Evolutionary conservation across 1,140 invertebrate species (phyloP).

Genomic region (Euura lappo): DNA sequence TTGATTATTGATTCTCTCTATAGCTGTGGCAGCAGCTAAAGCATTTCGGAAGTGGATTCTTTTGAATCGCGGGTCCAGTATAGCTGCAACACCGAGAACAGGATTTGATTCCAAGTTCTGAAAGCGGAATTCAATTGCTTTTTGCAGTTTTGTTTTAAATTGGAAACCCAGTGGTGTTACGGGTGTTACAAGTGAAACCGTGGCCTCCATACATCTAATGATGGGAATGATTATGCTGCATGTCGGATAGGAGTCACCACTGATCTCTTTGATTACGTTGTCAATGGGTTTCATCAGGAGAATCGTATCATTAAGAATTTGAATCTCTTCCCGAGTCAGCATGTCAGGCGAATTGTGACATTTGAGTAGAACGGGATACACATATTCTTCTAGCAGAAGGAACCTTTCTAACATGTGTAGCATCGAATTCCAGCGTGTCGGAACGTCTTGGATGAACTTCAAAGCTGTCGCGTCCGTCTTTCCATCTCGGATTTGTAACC

Average conservation of each 20-base stretch:
- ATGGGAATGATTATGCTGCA: slow-evolving; percentile 50
- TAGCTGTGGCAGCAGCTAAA: slow-evolving; percentile 33
- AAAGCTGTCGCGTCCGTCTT: neutral
- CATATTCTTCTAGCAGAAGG: slow-evolving; percentile 18
- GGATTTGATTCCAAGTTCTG: slow-evolving; percentile 32
- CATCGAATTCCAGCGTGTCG: neutral
- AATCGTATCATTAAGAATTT: slow-evolving; percentile 35
- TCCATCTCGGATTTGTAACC: neutral
- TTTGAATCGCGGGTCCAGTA: slow-evolving; percentile 36
- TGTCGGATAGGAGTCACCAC: slow-evolving; percentile 49
- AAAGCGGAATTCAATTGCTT: slow-evolving; percentile 38
- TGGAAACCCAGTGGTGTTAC: slow-evolving; percentile 28
- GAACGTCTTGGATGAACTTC: neutral
- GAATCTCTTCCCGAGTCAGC: slow-evolving; percentile 35
- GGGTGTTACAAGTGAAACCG: slow-evolving; percentile 34
- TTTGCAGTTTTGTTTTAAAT: slow-evolving; percentile 15
- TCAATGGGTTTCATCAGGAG: slow-evolving; percentile 44
- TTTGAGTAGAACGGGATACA: slow-evolving; percentile 42
- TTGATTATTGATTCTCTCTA: slow-evolving; percentile 27
- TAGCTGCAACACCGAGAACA: slow-evolving; percentile 22
- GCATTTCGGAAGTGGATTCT: slow-evolving; percentile 29
- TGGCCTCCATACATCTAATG: slow-evolving; percentile 45
- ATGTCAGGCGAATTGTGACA: slow-evolving; percentile 29
- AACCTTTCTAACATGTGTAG: slow-evolving; percentile 2
- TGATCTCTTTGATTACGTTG: slow-evolving; percentile 51